Base-by-base conservation (phyloP, 2,888 invertebrate species). In the Chrysolina oricalcia region DNA sequence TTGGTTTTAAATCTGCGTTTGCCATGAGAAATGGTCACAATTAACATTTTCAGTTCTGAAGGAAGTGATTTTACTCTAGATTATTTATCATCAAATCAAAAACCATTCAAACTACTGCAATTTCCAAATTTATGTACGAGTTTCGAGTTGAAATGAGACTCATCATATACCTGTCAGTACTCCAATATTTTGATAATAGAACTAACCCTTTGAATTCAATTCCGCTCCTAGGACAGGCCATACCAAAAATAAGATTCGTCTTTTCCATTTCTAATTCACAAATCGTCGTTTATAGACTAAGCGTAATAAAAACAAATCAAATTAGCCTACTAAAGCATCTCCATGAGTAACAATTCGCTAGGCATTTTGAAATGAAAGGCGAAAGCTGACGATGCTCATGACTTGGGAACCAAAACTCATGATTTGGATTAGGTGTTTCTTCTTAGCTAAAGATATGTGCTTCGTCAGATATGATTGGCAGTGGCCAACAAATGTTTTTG, bases 401-500 rank as follows among this genome's bases (percentile, higher is more conserved):
- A 21, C 19, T 0, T 10, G 17, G 19, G 6, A 0, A 19, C 9
- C 19, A 11, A 11, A 9, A 53, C 11, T 21, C 19, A 13, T 56
- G n/a, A 10, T 48, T 65, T 23, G 72, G 64, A 53, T 19, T 70
- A 35, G 71, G 65, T 62, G 27, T 62, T 41, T 43, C 46, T 72
- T 73, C 80, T 81, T 81, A 81, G 81, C 81, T 82, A 85, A 83
- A 82, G 85, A 86, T 86, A 86, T 87, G 86, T 85, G 85, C 83
- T 81, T 79, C 74, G 79, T 76, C 74, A 72, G 70, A 76, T 77
- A 78, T 68, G 68, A 81, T 56, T 84, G 88, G 88, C 88, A 87
- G 88, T 88, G 87, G 87, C 87, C 86, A 87, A 86, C 83, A 81
- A 81, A 82, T 78, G 70, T 74, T 70, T 83, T 87, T 88, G 88